These are phyloP conservation scores for Drosophila melanogaster DNA, from an alignment of 1,140 invertebrate genomes.

Conservation along the genomic window Release_6_plus_ISO1_MT NT_033777.3:17654001-17654500, in stretches of 20 bases:
- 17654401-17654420: constrained; percentile 59
- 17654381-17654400: constrained; percentile 52
- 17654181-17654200: constrained; percentile 67
- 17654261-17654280: constrained; percentile 77
- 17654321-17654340: constrained; percentile 45
- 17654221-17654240: constrained; percentile 83
- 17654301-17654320: constrained; percentile 33
- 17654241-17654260: constrained; percentile 79
- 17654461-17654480: constrained; percentile 24
- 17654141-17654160: constrained; percentile 1
- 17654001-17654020: constrained; percentile 67
- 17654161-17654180: constrained; percentile 79
- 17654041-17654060: constrained; percentile 79
- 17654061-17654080: constrained; percentile 79
- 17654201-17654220: constrained; percentile 83
- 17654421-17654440: constrained; percentile 60
- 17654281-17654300: constrained; percentile 73
- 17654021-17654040: constrained; percentile 71
- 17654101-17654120: constrained; percentile 8
- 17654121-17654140: constrained; percentile 12
- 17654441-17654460: constrained; percentile 34
- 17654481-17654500: constrained; percentile 58
- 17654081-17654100: constrained; percentile 32
- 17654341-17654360: constrained; percentile 65
- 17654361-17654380: constrained; percentile 57